Evolutionary conservation across 2,888 invertebrate genomes (phyloP).

Genomic region (Ecliptopera silaceata): DNA sequence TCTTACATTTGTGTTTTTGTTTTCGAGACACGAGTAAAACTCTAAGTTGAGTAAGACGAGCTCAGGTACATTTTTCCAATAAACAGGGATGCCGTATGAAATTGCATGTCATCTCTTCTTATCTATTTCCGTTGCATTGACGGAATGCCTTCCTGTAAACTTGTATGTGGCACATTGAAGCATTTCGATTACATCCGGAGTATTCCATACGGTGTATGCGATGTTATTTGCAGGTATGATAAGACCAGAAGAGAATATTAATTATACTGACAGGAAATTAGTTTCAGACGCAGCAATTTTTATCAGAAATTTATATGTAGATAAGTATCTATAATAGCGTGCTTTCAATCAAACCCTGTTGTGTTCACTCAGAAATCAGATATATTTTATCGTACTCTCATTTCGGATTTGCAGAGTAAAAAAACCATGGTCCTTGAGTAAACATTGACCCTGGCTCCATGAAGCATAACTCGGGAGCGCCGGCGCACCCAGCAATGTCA

Average conservation of each 20-base stretch:
- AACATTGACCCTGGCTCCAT: constrained; percentile 6
- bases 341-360: neutral
- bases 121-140: neutral
- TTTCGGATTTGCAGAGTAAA: neutral
- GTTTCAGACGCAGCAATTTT: too few relatives aligned
- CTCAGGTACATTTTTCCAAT: too few relatives aligned
- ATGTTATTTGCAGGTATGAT: too few relatives aligned
- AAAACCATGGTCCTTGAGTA: constrained; percentile 8
- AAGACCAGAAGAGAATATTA: too few relatives aligned
- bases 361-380: neutral
- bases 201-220: too few relatives aligned
- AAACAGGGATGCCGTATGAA: neutral
- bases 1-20: too few relatives aligned
- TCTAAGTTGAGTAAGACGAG: too few relatives aligned
- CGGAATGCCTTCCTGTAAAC: neutral
- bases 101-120: neutral
- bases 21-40: too few relatives aligned
- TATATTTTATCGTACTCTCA: neutral
- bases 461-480: constrained; percentile 15
- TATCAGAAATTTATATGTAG: too few relatives aligned
- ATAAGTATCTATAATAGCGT: too few relatives aligned
- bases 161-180: neutral
- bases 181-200: neutral
- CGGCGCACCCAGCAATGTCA: constrained; percentile 6
- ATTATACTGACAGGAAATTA: too few relatives aligned